These are phyloP conservation scores for Caenorhabditis zanzibari DNA, from an alignment of 2,888 invertebrate species.

Conservation along the genomic window DNA sequence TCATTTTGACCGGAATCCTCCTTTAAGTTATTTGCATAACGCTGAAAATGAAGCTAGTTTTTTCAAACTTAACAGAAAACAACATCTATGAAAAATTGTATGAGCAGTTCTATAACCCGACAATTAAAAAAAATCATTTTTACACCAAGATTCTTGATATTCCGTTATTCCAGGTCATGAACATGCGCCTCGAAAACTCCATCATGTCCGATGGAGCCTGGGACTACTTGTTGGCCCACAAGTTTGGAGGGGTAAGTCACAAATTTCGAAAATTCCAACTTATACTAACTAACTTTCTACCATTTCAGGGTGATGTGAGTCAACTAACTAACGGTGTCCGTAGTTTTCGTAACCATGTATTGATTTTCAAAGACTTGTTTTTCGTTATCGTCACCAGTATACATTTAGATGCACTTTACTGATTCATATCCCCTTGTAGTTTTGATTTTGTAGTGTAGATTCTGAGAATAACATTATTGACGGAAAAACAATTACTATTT, in stretches of 20 bases:
- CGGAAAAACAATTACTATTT: conserved; percentile 23
- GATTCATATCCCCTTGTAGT: not conserved
- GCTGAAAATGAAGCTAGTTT: too few species aligned
- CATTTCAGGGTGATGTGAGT: conserved; percentile 63
- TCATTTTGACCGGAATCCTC: too few species aligned
- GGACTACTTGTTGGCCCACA: conserved; percentile 92
- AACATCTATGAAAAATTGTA: too few species aligned
- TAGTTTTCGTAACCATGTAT: not conserved
- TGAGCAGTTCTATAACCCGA: too few species aligned
- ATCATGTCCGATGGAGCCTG: conserved; percentile 92
- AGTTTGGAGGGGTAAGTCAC: conserved; percentile 92
- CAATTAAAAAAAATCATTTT: too few species aligned
- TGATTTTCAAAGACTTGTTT: conserved; percentile 5
- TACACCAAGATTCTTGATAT: too few species aligned
- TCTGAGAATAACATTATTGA: not conserved
- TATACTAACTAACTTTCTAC: not conserved
- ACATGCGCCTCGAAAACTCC: conserved; percentile 90
- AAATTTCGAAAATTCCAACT: not conserved
- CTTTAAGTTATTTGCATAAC: too few species aligned
- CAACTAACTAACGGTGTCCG: conserved; percentile 12
- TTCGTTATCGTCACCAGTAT: conserved; percentile 28
- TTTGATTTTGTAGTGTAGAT: conserved; percentile 9
- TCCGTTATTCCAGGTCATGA: conserved; percentile 88
- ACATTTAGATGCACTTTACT: not conserved
- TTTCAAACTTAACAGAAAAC: too few species aligned